Evolutionary conservation across 2,113 vertebrate genomes (phyloP).

Genomic region (Tympanuchus pallidicinctus): DNA sequence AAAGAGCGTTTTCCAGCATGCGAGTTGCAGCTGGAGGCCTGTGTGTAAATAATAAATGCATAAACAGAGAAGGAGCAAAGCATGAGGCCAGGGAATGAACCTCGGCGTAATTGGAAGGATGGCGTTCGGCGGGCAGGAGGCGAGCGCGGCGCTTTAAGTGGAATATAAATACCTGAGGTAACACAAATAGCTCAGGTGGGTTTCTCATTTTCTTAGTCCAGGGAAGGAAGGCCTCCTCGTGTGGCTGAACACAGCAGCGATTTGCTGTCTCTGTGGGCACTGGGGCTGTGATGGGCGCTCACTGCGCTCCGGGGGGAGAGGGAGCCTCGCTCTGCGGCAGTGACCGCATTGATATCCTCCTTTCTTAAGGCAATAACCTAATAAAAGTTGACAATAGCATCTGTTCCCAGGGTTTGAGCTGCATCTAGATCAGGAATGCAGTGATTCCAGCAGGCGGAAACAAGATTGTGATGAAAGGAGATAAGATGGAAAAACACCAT

Average conservation of each 20-base stretch:
- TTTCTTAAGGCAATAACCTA: slow-evolving; percentile 40
- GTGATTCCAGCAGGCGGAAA: slow-evolving; percentile 64
- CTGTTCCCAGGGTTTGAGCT: slow-evolving; percentile 62
- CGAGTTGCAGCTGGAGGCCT: slow-evolving; percentile 43
- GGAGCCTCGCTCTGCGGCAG: background rate
- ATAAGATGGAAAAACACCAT: slow-evolving; percentile 29
- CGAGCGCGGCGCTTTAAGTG: background rate
- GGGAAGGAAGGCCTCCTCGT: background rate
- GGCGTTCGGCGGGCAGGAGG: background rate
- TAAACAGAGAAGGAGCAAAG: background rate
- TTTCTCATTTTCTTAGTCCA: background rate
- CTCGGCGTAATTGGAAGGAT: background rate
- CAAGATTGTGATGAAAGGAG: slow-evolving; percentile 56
- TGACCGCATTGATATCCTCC: background rate
- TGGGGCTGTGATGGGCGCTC: too few relatives aligned
- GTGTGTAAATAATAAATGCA: slow-evolving; percentile 3
- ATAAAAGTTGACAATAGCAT: slow-evolving; percentile 61
- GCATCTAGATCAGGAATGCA: slow-evolving; percentile 49
- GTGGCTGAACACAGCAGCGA: background rate
- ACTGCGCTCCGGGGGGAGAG: background rate
- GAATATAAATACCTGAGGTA: background rate
- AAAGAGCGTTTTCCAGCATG: background rate
- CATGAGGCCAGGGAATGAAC: background rate
- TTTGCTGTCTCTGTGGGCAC: too few relatives aligned
- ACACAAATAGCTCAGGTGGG: background rate